Evolutionary conservation across 2,888 invertebrate species (phyloP).

Genomic region (Heteromyza rotundicornis): DNA sequence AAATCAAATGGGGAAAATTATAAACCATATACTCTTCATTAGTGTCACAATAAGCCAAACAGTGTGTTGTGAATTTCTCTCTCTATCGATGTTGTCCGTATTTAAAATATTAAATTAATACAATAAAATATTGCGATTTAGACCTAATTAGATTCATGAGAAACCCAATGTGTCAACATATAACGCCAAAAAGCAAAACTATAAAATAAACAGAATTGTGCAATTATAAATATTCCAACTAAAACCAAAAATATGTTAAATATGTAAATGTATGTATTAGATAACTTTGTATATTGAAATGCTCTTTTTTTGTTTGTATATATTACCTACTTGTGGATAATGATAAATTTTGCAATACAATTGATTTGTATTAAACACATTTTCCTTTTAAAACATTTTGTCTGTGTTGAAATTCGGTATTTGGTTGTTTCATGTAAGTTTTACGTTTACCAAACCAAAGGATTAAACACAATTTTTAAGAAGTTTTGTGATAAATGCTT

Average conservation of each 20-base stretch:
- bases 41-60: slow-evolving; percentile 4
- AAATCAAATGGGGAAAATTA: too few species aligned
- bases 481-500: slow-evolving; percentile 40
- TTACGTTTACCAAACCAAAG: too few species aligned
- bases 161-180: too few species aligned
- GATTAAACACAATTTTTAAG: slow-evolving; percentile 12
- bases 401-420: too few species aligned
- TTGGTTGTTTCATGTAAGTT: too few species aligned
- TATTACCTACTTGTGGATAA: background rate
- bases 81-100: slow-evolving; percentile 11
- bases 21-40: background rate
- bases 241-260: background rate
- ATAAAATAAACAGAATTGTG: background rate
- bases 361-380: too few species aligned
- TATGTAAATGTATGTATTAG: background rate
- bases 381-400: too few species aligned
- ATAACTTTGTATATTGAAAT: background rate
- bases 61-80: slow-evolving; percentile 14
- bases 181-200: background rate
- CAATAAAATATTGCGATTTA: background rate
- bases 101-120: background rate
- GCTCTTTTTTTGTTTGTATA: too few species aligned
- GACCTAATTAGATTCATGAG: background rate
- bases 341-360: background rate
- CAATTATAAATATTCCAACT: slow-evolving; percentile 7